phyloP scores from a whole-genome alignment of 2,888 invertebrate genomes.

The Microctonus aethiopoides region DNA sequence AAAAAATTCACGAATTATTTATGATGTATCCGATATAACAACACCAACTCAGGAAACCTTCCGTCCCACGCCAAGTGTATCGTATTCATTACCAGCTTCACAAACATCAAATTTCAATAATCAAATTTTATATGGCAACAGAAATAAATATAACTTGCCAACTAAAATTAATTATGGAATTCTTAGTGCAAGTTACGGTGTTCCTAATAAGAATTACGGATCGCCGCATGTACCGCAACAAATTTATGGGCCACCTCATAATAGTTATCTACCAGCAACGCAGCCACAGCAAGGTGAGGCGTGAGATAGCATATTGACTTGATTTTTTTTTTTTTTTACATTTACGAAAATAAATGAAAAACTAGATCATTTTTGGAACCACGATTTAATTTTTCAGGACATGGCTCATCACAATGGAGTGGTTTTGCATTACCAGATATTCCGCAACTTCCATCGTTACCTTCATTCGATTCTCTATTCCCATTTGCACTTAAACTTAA shows the following conservation, averaged over 20 bases:
- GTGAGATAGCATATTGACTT: slow-evolving; percentile 52
- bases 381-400: slow-evolving; percentile 45
- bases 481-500: slow-evolving; percentile 76
- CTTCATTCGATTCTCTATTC: slow-evolving; percentile 70
- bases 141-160: slow-evolving; percentile 28
- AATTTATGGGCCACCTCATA: slow-evolving; percentile 38
- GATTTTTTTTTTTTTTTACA: slow-evolving; percentile 13
- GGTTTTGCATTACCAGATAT: slow-evolving; percentile 71
- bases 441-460: slow-evolving; percentile 43
- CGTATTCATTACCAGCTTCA: slow-evolving; percentile 48
- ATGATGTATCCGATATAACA: slow-evolving; percentile 52
- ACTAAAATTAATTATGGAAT: slow-evolving; percentile 42
- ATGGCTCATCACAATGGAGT: slow-evolving; percentile 67
- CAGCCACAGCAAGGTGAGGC: slow-evolving; percentile 59
- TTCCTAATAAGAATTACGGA: background rate
- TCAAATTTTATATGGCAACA: slow-evolving; percentile 37
- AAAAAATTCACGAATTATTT: slow-evolving; percentile 52
- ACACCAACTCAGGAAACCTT: slow-evolving; percentile 30
- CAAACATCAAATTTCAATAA: slow-evolving; percentile 41
- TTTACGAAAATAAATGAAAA: background rate
- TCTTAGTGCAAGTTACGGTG: slow-evolving; percentile 32
- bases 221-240: slow-evolving; percentile 28
- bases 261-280: slow-evolving; percentile 36
- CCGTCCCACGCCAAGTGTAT: slow-evolving; percentile 45
- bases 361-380: slow-evolving; percentile 21